Conservation (phyloP, 2,888 invertebrate species). For the Macaria notata region DNA sequence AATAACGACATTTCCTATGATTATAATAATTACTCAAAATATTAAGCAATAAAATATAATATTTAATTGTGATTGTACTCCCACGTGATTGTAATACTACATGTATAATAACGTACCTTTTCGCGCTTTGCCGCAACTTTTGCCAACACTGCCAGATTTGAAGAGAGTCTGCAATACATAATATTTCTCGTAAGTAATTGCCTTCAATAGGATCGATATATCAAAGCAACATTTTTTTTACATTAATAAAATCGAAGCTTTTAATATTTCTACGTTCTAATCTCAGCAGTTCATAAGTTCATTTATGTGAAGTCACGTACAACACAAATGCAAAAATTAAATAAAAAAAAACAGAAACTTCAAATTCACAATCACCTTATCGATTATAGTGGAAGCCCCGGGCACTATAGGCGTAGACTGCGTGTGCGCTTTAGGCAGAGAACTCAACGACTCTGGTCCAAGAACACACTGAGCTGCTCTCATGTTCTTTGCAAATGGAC, state of each 20-base stretch:
- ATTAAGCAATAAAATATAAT: not conserved
- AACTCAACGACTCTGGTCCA: conserved; percentile 48
- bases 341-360: no score
- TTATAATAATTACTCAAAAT: not conserved
- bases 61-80: conserved; percentile 48
- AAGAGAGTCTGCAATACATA: not conserved
- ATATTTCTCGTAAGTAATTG: no score
- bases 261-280: no score
- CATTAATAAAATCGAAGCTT: no score
- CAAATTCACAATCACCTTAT: no score
- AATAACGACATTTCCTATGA: conserved; percentile 38
- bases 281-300: no score
- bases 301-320: conserved; percentile 38
- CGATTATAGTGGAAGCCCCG: not conserved
- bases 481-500: conserved; percentile 56
- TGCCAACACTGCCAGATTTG: conserved; percentile 35
- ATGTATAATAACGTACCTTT: conserved; percentile 45
- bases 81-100: conserved; percentile 43
- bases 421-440: conserved; percentile 21
- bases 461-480: conserved; percentile 65
- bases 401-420: conserved; percentile 22
- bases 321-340: conserved; percentile 14
- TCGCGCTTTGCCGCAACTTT: conserved; percentile 39
- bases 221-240: no score
- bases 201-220: no score